Conservation (phyloP, 2,113 vertebrate genomes). For the rabbit (Oryctolagus cuniculus) region DNA sequence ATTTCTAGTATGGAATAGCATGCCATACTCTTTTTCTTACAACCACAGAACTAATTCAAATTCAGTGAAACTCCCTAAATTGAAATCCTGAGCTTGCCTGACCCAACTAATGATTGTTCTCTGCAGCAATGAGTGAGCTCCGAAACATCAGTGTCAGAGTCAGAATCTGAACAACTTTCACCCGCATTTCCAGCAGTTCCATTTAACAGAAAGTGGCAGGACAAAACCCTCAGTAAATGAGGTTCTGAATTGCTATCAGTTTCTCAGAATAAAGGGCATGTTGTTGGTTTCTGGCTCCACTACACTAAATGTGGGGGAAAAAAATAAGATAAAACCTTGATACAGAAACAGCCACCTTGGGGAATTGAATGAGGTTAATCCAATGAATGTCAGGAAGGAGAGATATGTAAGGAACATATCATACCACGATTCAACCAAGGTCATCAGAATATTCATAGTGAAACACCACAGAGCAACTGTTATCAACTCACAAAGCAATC, state of each 20-base stretch:
- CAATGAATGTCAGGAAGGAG: background rate
- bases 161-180: background rate
- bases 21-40: background rate
- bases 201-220: conserved; percentile 66
- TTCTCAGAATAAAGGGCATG: conserved; percentile 46
- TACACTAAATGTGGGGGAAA: background rate
- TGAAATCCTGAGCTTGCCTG: conserved; percentile 54
- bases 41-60: conserved; percentile 22
- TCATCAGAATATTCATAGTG: background rate
- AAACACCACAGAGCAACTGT: background rate
- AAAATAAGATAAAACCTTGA: conserved; percentile 37
- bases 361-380: background rate
- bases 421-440: background rate
- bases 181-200: background rate
- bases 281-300: conserved; percentile 18
- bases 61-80: background rate
- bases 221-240: conserved; percentile 62
- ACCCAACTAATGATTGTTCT: conserved; percentile 13
- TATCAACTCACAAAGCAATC: rapidly evolving
- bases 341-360: background rate
- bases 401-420: background rate
- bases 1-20: background rate
- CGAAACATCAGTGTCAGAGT: background rate
- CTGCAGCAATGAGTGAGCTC: background rate
- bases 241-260: conserved; percentile 39